Conservation (phyloP, 2,888 invertebrate species). For the Cryptocephalus moraei region DNA sequence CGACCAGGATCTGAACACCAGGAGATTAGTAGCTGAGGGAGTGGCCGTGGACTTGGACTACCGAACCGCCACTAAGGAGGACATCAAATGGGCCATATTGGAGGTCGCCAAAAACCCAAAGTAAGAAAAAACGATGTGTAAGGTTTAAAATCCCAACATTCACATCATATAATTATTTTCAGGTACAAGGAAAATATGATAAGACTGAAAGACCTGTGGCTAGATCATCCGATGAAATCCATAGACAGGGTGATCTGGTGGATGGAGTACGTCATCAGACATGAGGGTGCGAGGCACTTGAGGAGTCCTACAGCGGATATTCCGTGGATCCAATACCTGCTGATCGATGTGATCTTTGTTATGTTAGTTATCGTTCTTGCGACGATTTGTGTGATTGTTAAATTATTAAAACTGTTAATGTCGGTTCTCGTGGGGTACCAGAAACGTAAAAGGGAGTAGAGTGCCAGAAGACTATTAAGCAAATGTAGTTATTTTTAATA, state of each 20-base stretch:
- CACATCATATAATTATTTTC: too few relatives aligned
- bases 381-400: neutral
- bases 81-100: constrained; percentile 17
- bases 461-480: too few relatives aligned
- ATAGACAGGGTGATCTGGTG: constrained; percentile 25
- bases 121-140: too few relatives aligned
- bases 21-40: constrained; percentile 16
- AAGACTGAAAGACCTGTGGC: constrained; percentile 12
- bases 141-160: too few relatives aligned
- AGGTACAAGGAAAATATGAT: constrained; percentile 19
- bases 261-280: constrained; percentile 23
- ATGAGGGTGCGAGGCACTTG: constrained; percentile 37
- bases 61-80: constrained; percentile 20
- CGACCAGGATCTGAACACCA: constrained; percentile 25
- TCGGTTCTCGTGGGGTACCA: neutral
- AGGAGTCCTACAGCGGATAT: constrained; percentile 38
- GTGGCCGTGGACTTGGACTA: constrained; percentile 18
- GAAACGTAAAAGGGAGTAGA: too few relatives aligned
- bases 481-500: too few relatives aligned
- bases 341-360: constrained; percentile 32
- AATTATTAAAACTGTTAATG: neutral
- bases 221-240: constrained; percentile 20
- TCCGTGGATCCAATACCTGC: constrained; percentile 35
- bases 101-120: constrained; percentile 22
- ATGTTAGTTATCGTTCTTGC: constrained; percentile 1